Evolutionary conservation across 2,888 invertebrate genomes (phyloP), one percentile per base, ranked within the genome.

Genomic region (Agelastica alni): DNA sequence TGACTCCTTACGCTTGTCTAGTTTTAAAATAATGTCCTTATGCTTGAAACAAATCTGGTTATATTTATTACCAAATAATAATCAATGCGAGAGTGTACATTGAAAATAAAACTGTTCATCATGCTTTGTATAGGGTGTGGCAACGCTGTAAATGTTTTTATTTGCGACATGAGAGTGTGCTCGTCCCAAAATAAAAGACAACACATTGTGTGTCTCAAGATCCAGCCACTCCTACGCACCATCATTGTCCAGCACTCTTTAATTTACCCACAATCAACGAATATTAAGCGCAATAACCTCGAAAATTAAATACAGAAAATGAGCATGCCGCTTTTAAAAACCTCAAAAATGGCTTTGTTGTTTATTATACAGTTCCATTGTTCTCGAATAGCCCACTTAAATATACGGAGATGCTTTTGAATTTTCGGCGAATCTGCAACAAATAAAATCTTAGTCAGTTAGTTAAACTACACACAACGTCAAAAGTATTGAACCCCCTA

Each of bases 191-290:
- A 39, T 39, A 39, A 39, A 39, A 26, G 26, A 26, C 37, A 16
- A 34, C 34, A 16, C n/a, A 18, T 13, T 13, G 14, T 36, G 20
- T 47, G 52, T 46, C 52, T 53, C 36, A 41, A 48, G 44, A 53
- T 48, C 47, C 44, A 58, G 48, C 62, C 60, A 45, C 62, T 59
- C 60, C 62, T 60, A 51, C 45, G 51, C 31, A 39, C 12, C 17
- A 41, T 58, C 45, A 60, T 60, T 60, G 59, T 59, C 55, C 51
- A 41, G 51, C 46, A 51, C 51, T 54, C 44, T 47, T 59, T 52
- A 57, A 56, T 57, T 54, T 54, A 54, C 49, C 41, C 37, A 54
- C 53, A 59, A 56, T 57, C 51, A 37, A 43, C 45, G 37, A 46
- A 45, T 45, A 45, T 46, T 32, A 16, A 31, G 57, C 39, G 26